phyloP scores from a whole-genome alignment of 92 coral and sea anemone genomes.

The Isaurus tuberculatus region DNA sequence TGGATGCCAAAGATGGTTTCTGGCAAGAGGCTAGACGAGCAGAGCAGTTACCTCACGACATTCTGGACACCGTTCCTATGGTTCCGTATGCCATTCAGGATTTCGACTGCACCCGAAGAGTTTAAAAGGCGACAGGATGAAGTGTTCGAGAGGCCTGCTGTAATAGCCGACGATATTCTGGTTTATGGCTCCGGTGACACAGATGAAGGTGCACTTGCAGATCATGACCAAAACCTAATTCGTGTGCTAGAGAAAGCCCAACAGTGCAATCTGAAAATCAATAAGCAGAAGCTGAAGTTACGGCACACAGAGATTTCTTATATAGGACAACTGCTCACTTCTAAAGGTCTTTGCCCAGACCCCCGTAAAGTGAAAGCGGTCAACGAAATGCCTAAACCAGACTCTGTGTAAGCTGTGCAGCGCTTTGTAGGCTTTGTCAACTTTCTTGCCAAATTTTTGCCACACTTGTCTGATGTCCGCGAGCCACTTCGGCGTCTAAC shows the following conservation, averaged over 20 bases:
- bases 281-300: constrained; percentile 48
- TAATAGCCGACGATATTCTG: constrained; percentile 44
- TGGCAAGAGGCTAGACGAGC: not conserved
- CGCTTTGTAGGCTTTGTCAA: constrained; percentile 45
- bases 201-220: not conserved
- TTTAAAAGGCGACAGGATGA: constrained; percentile 25
- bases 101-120: constrained; percentile 41
- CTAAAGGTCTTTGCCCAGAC: constrained; percentile 47
- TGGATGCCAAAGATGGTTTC: not conserved
- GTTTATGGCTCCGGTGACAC: constrained; percentile 40
- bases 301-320: constrained; percentile 40
- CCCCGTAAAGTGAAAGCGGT: constrained; percentile 53
- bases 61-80: not conserved
- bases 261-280: constrained; percentile 45
- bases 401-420: constrained; percentile 43
- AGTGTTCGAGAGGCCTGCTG: constrained; percentile 14
- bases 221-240: constrained; percentile 16
- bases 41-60: not conserved
- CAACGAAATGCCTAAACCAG: constrained; percentile 50
- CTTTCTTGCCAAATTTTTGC: constrained; percentile 47
- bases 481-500: constrained; percentile 50
- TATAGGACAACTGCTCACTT: constrained; percentile 44
- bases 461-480: constrained; percentile 46
- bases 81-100: constrained; percentile 8
- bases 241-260: constrained; percentile 36